Evolutionary conservation across 2,797 vertebrate species (phyloP).

Genomic region (Poecile montanus): DNA sequence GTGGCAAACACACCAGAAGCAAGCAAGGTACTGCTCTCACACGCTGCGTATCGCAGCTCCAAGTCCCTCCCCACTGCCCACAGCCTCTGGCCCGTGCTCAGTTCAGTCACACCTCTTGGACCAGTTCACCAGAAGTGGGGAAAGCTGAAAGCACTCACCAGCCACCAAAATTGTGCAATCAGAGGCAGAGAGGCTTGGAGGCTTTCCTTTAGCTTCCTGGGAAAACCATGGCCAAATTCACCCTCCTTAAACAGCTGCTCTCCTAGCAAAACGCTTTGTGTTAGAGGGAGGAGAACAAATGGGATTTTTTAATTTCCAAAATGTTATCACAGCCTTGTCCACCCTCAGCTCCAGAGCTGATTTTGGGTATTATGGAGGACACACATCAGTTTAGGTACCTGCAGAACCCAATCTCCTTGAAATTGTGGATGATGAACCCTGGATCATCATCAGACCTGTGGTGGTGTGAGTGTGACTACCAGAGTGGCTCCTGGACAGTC

Average conservation of each 20-base stretch:
- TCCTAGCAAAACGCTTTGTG: rapidly evolving
- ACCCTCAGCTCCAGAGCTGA: neutral
- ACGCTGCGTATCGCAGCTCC: rapidly evolving
- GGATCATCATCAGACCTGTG: neutral
- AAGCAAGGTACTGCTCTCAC: neutral
- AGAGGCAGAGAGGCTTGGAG: neutral
- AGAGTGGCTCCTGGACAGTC: neutral
- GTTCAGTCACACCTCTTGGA: neutral
- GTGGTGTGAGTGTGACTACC: neutral
- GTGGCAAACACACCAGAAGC: neutral
- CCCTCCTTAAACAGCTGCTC: neutral
- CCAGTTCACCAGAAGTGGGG: neutral
- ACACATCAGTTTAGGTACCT: neutral
- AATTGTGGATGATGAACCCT: rapidly evolving
- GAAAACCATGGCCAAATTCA: neutral
- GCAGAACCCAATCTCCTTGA: neutral
- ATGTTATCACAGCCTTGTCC: neutral
- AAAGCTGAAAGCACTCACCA: neutral
- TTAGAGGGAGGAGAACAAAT: neutral
- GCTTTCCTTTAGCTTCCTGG: neutral
- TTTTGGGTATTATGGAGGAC: neutral
- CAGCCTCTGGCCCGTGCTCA: rapidly evolving
- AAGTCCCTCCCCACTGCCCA: rapidly evolving
- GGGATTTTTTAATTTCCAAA: neutral
- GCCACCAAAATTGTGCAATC: neutral